Evolutionary conservation across 2,888 invertebrate species (phyloP).

Genomic region (Unio delphinus): DNA sequence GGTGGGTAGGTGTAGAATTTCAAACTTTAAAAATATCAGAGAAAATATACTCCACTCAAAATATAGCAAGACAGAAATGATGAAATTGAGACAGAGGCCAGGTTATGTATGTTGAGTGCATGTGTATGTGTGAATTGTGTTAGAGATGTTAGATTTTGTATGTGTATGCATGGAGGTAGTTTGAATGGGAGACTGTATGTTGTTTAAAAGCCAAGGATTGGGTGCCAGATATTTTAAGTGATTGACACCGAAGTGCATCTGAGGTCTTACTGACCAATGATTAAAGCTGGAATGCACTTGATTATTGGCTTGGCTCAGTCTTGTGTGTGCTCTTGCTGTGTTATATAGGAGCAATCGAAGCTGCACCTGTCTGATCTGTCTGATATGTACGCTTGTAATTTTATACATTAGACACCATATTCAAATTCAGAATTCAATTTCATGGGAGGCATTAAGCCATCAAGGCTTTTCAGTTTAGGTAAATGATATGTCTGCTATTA

Average conservation of each 20-base stretch:
- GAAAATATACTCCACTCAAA: too few species aligned
- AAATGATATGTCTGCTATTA: too few species aligned
- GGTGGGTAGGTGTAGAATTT: too few species aligned
- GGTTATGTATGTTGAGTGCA: conserved; percentile 18
- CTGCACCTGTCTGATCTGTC: too few species aligned
- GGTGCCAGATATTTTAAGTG: not conserved
- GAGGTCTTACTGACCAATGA: conserved; percentile 42
- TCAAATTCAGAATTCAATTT: too few species aligned
- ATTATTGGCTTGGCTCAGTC: conserved; percentile 5
- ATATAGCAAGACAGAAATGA: conserved; percentile 19
- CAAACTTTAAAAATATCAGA: too few species aligned
- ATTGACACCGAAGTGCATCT: conserved; percentile 51
- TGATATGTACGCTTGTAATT: not conserved
- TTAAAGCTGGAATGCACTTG: conserved; percentile 34
- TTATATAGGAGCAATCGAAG: too few species aligned
- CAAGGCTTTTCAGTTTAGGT: too few species aligned
- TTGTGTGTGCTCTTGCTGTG: too few species aligned
- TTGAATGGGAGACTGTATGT: conserved; percentile 16
- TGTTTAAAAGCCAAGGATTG: conserved; percentile 4
- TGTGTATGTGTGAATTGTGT: conserved; percentile 9
- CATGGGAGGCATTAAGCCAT: too few species aligned
- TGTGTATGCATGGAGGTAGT: not conserved
- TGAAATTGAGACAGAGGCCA: conserved; percentile 30
- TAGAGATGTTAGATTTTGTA: conserved; percentile 1
- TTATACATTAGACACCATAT: not conserved